Conservation (phyloP, 2,797 vertebrate species). For the Acanthurus leucopareius region DNA sequence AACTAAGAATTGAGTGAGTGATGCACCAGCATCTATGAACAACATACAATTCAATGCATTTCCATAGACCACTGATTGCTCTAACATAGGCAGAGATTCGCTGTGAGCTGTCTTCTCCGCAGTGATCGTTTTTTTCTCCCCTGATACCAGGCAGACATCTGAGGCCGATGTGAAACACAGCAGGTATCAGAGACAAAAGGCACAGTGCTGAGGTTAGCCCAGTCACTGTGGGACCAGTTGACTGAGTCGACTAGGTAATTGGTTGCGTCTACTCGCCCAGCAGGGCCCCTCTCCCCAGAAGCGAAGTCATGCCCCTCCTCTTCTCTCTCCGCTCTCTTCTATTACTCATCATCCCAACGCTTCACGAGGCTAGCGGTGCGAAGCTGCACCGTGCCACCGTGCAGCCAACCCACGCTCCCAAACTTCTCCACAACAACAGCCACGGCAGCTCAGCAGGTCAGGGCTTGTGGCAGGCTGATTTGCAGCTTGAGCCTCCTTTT, state of each 20-base stretch:
- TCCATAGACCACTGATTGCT: constrained; percentile 5
- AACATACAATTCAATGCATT: neutral
- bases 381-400: constrained; percentile 59
- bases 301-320: constrained; percentile 73
- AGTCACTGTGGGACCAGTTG: constrained; percentile 77
- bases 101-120: constrained; percentile 34
- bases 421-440: constrained; percentile 76
- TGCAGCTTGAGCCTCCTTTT: constrained; percentile 77
- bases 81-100: constrained; percentile 21
- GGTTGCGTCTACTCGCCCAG: constrained; percentile 65
- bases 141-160: constrained; percentile 31
- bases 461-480: constrained; percentile 81
- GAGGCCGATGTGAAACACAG: constrained; percentile 48
- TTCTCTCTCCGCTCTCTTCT: constrained; percentile 52
- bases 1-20: neutral
- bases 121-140: constrained; percentile 46
- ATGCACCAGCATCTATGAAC: neutral
- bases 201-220: constrained; percentile 58
- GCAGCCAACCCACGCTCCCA: constrained; percentile 74
- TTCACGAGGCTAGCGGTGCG: constrained; percentile 62
- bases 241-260: constrained; percentile 79
- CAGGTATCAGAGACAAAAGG: constrained; percentile 57
- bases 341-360: constrained; percentile 75
- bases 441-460: constrained; percentile 72
- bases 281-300: constrained; percentile 66